Evolutionary conservation across 2,888 invertebrate species (phyloP), one percentile per base, ranked within the genome.

Genomic region (Hirtodrosophila duncani): DNA sequence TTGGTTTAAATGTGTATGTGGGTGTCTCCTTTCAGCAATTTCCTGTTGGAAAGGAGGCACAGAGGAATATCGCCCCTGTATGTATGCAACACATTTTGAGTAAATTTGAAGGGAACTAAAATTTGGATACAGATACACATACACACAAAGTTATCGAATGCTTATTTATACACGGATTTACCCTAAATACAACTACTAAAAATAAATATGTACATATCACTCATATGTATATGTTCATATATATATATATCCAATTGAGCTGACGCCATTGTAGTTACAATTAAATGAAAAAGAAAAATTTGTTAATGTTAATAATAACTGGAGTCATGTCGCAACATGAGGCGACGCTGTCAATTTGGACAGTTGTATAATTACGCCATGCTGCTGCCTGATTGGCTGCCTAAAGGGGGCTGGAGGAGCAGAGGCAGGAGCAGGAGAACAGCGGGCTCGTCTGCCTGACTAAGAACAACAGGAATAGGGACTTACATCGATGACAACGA

Each of bases 371-470:
- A 74, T 74, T 74, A 68, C 78, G 58, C 44, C 72, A 70, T 74
- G 72, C 75, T 74, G 72, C 38, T 65, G 63, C 48, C 66, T 78
- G 75, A 74, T 74, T 78, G 75, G 52, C 34, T 29, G 50, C n/a
- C 13, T 18, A 21, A 16, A 36, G 45, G 26, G 10, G n/a, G 33
- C 8, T 11, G 41, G 39, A 42, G 34, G 9, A 16, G 46, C 31
- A 36, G 42, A 18, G 13, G 9, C 8, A 17, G n/a, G n/a, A 4
- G 10, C 3, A 39, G 46, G 24, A 13, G 6, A 20, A 10, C 10
- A 27, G 26, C 11, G 18, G 44, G 26, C 26, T 3, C 9, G 26
- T 26, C 14, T 30, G 38, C 24, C 45, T 31, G 51, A 26, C 45
- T 18, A 68, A 45, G 50, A 50, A 49, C 49, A 38, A 20, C 6